Evolutionary conservation across 92 coral and sea anemone genomes (phyloP).

Genomic region (Zoanthus sociatus): DNA sequence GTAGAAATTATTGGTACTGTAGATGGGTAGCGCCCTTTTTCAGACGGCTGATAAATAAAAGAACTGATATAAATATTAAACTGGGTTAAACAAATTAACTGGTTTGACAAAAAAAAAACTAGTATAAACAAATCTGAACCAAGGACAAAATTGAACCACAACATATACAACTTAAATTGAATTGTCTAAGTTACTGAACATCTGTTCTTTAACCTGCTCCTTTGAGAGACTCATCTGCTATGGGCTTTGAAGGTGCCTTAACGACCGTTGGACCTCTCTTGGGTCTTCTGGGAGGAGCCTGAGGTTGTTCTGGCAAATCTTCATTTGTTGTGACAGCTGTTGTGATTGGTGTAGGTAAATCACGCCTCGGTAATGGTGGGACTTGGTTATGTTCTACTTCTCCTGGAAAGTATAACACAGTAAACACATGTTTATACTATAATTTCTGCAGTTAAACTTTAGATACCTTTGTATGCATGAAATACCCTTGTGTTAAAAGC

Average conservation of each 20-base stretch:
- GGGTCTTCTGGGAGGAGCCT: slow-evolving; percentile 47
- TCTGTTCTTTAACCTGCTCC: not conserved
- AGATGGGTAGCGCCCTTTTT: too few relatives aligned
- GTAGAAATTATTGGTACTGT: too few relatives aligned
- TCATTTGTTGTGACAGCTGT: slow-evolving; percentile 8
- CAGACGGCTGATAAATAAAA: too few relatives aligned
- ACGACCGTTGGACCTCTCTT: slow-evolving; percentile 29
- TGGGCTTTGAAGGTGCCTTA: slow-evolving; percentile 22
- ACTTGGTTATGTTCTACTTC: slow-evolving; percentile 13
- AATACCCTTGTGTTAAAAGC: too few relatives aligned
- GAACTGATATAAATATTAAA: too few relatives aligned
- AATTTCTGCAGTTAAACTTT: not conserved
- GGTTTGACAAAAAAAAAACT: too few relatives aligned
- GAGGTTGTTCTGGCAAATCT: not conserved
- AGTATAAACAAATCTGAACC: too few relatives aligned
- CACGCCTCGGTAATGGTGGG: slow-evolving; percentile 17
- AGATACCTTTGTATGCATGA: not conserved
- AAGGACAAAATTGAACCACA: too few relatives aligned
- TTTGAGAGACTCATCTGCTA: not conserved
- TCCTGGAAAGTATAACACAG: not conserved
- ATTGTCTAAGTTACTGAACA: not conserved
- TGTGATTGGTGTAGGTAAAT: not conserved
- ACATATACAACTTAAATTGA: too few relatives aligned
- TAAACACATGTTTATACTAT: not conserved
- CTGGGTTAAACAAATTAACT: too few relatives aligned